Percentiles rank a stretch among this genome's conserved stretches.
phyloP scores from a whole-genome alignment of 1,140 invertebrate genomes.

The Drosophila truncata region DNA sequence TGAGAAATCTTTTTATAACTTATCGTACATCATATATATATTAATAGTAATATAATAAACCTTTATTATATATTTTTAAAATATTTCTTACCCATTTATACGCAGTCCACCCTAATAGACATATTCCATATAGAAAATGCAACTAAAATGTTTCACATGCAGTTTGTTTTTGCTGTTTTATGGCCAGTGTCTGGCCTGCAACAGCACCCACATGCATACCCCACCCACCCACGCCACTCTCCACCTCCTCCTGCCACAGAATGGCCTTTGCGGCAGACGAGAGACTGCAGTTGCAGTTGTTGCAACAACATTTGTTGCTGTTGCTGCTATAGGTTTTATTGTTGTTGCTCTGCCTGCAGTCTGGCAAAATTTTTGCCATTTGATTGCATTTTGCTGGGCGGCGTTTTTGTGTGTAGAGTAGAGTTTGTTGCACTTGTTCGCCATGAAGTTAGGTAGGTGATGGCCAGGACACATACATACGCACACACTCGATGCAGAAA shows the following conservation, averaged over 20 bases:
- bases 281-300: conserved; percentile 55
- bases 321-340: conserved; percentile 27
- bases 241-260: conserved; percentile 2
- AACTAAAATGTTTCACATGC: conserved; percentile 78
- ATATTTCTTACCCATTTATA: neutral
- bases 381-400: conserved; percentile 74
- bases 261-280: conserved; percentile 34
- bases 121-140: conserved; percentile 77
- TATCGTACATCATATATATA: neutral
- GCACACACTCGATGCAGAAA: conserved; percentile 59
- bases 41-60: neutral
- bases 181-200: conserved; percentile 59
- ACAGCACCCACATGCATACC: neutral
- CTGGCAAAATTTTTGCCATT: conserved; percentile 82
- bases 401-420: conserved; percentile 66
- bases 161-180: conserved; percentile 78
- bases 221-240: neutral
- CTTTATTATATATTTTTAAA: neutral
- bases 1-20: too few species aligned
- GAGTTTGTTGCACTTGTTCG: conserved; percentile 81
- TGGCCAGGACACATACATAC: conserved; percentile 32
- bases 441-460: conserved; percentile 73
- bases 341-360: conserved; percentile 50
- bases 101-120: neutral
- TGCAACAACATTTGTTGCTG: conserved; percentile 58